Percentiles rank a stretch among this genome's conserved stretches.
Conservation (phyloP, 2,888 invertebrate species). For the Smittia aterrima region DNA sequence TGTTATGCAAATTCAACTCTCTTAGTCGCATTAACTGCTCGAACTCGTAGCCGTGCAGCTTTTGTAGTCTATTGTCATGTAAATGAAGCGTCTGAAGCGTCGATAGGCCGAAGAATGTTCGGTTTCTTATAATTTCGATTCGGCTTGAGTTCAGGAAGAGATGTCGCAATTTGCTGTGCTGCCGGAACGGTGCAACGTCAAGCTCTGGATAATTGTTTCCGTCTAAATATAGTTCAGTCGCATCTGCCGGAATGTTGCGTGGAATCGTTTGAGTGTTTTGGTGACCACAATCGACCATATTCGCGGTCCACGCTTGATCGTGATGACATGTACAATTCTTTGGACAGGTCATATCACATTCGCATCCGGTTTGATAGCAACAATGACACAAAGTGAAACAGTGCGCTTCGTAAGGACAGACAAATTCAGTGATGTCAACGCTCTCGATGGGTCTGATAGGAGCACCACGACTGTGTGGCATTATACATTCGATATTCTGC, state of each 20-base stretch:
- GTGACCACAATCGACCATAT: slow-evolving; percentile 87
- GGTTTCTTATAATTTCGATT: slow-evolving; percentile 82
- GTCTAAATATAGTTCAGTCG: slow-evolving; percentile 88
- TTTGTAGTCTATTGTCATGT: slow-evolving; percentile 77
- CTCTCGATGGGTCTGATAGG: slow-evolving; percentile 74
- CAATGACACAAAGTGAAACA: slow-evolving; percentile 95
- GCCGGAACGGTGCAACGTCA: slow-evolving; percentile 88
- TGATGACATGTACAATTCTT: slow-evolving; percentile 91
- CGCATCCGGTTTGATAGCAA: slow-evolving; percentile 94
- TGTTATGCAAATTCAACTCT: slow-evolving; percentile 83
- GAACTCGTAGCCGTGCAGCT: slow-evolving; percentile 83
- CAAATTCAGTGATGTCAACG: slow-evolving; percentile 81
- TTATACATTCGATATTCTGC: slow-evolving; percentile 83
- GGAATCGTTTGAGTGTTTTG: slow-evolving; percentile 66
- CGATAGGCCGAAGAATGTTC: slow-evolving; percentile 84
- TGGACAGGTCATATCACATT: slow-evolving; percentile 96
- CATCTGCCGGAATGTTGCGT: slow-evolving; percentile 90
- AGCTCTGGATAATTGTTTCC: slow-evolving; percentile 84
- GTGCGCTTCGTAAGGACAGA: slow-evolving; percentile 89
- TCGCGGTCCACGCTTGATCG: slow-evolving; percentile 90
- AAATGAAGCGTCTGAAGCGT: slow-evolving; percentile 78
- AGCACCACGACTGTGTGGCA: slow-evolving; percentile 81
- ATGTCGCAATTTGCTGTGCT: slow-evolving; percentile 83
- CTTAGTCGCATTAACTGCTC: slow-evolving; percentile 76
- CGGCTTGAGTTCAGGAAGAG: slow-evolving; percentile 83